Evolutionary conservation across 2,888 invertebrate species (phyloP), one percentile per base, ranked within the genome.

Genomic region (Patella depressa): DNA sequence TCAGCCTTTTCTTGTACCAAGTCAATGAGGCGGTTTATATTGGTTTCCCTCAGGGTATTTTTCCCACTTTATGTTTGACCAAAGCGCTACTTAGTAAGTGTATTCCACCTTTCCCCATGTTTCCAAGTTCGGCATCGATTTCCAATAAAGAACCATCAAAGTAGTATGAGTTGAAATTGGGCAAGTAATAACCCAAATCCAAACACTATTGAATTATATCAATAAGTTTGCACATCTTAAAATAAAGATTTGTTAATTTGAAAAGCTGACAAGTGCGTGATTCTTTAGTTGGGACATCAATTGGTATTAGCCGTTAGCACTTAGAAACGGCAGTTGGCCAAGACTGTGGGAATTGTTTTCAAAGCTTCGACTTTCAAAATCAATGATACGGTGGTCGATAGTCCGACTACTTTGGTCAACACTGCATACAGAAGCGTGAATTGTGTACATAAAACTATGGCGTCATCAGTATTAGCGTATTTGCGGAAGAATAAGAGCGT

Each of bases 361-460:
- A 65, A 65, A 65, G 65, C 65, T 19, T 19, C 65, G 65, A 65
- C 65, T 65, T 65, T 65, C 19, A 65, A 65, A 65, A 65, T 65
- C 65, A 65, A 65, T 65, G 65, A 65, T 65, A 65, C 19, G 24
- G 19, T 65, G 24, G 65, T 65, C 65, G 65, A 65, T 65, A 65
- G 65, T 65, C 19, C 24, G 65, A 24, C 12, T 65, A 12, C 11
- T 65, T 65, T 65, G 65, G 65, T 19, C 65, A 65, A 65, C 65
- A 65, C 65, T 14, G 65, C 19, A 65, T 65, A 19, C 24, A 65
- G 24, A 65, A 65, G 19, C 45, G 65, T 24, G 19, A 65, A 65
- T 65, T 65, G 65, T 12, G 24, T 65, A 45, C 45, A 45, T 45
- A 45, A 45, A 45, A 45, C 45, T 45, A 65, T 65, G 65, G 65